Conservation (phyloP, 2,888 invertebrate species). For the Cataglyphis livida region DNA sequence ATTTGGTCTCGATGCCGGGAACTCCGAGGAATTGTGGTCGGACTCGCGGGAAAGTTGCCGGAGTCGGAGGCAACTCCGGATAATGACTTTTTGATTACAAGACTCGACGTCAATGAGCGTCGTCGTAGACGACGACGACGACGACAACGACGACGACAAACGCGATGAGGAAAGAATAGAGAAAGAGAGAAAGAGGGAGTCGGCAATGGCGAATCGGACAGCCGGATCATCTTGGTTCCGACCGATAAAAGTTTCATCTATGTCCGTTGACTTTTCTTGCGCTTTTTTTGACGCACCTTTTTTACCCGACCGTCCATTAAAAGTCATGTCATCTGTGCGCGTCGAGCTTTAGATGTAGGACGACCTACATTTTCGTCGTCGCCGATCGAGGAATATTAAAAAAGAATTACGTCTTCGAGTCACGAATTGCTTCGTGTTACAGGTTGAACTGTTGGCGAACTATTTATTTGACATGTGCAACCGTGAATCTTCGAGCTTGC, state of each 20-base stretch:
- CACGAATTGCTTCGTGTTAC: constrained; percentile 33
- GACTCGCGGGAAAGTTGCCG: constrained; percentile 66
- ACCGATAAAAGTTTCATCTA: constrained; percentile 71
- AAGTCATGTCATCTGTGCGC: constrained; percentile 55
- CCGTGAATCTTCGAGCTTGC: constrained; percentile 13
- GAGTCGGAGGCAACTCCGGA: constrained; percentile 69
- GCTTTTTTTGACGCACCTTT: constrained; percentile 36
- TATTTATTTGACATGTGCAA: constrained; percentile 20
- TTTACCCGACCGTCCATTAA: constrained; percentile 47
- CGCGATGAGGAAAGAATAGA: constrained; percentile 42
- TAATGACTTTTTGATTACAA: constrained; percentile 83
- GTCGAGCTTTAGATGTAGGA: constrained; percentile 22
- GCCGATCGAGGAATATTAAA: constrained; percentile 38
- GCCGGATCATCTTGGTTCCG: constrained; percentile 69
- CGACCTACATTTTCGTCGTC: constrained; percentile 42
- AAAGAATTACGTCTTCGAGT: constrained; percentile 45
- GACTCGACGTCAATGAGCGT: constrained; percentile 67
- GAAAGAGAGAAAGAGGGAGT: constrained; percentile 31
- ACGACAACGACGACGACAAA: constrained; percentile 46
- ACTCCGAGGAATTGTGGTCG: constrained; percentile 75
- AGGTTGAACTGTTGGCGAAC: constrained; percentile 36
- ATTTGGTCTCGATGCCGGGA: constrained; percentile 66
- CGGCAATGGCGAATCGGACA: constrained; percentile 63
- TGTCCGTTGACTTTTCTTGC: constrained; percentile 17
- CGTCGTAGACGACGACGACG: constrained; percentile 53